Conservation (phyloP, 1,140 invertebrate genomes). For the Scaptodrosophila lebanonensis region DNA sequence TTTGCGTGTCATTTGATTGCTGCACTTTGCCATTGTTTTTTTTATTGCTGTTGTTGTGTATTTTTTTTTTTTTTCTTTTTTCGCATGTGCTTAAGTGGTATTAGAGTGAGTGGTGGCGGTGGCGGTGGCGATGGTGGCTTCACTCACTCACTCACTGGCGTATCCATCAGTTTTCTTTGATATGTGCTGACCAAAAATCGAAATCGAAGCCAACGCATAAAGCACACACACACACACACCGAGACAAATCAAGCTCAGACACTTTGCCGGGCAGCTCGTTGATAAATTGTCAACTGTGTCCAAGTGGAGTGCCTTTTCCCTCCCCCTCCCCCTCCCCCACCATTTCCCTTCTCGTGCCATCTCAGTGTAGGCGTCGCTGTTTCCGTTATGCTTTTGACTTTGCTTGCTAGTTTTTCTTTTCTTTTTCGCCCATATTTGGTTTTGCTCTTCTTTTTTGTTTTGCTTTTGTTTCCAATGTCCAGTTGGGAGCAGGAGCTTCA, state of each 20-base stretch:
- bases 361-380: slow-evolving; percentile 21
- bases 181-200: too few species aligned
- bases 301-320: background rate
- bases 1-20: too few species aligned
- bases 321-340: background rate
- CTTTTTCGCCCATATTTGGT: background rate
- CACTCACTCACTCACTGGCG: too few species aligned
- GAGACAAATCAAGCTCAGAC: slow-evolving; percentile 8
- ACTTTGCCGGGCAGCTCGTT: too few species aligned
- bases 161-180: too few species aligned
- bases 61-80: too few species aligned
- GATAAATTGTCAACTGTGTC: slow-evolving; percentile 37
- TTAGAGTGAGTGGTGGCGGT: too few species aligned
- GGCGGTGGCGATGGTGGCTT: too few species aligned
- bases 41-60: too few species aligned
- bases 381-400: slow-evolving; percentile 28
- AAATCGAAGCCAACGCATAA: too few species aligned
- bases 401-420: slow-evolving; percentile 2
- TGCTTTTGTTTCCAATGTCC: background rate
- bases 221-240: slow-evolving; percentile 5
- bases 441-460: slow-evolving; percentile 1
- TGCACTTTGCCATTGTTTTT: too few species aligned
- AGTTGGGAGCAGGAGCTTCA: background rate
- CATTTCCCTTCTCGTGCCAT: slow-evolving; percentile 2
- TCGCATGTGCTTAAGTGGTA: too few species aligned